These are phyloP conservation scores for Crambe crambe DNA, from an alignment of 37 sponge, comb jelly and placozoan species.

Conservation along the genomic window DNA sequence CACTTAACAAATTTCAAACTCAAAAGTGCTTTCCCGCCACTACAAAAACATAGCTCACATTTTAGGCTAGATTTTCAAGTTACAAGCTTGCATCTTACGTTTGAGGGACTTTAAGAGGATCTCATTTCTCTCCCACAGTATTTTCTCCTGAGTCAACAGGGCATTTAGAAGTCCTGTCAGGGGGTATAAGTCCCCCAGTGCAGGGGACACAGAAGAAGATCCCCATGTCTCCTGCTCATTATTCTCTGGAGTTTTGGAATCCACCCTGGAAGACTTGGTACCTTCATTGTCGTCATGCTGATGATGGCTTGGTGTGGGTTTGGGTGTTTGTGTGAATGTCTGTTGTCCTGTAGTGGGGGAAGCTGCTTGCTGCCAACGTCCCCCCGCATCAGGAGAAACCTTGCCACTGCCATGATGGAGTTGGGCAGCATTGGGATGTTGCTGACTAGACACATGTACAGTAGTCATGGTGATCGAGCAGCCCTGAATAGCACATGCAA, in stretches of 20 bases:
- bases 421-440: neutral
- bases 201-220: neutral
- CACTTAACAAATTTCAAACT: no score
- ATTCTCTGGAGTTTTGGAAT: no score
- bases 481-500: no score
- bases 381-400: neutral
- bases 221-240: neutral
- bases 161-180: constrained; percentile 32
- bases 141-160: constrained; percentile 40
- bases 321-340: neutral
- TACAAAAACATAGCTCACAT: no score
- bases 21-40: no score
- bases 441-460: neutral
- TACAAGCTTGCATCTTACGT: no score
- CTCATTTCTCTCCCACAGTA: constrained; percentile 51
- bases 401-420: no score
- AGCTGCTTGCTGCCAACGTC: neutral
- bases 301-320: neutral
- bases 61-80: no score
- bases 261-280: no score
- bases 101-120: neutral
- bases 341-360: constrained; percentile 18
- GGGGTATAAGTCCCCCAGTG: constrained; percentile 9
- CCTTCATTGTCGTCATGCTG: no score
- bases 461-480: neutral